phyloP scores from a whole-genome alignment of 2,888 invertebrate genomes.

The Pyrgus malvae region DNA sequence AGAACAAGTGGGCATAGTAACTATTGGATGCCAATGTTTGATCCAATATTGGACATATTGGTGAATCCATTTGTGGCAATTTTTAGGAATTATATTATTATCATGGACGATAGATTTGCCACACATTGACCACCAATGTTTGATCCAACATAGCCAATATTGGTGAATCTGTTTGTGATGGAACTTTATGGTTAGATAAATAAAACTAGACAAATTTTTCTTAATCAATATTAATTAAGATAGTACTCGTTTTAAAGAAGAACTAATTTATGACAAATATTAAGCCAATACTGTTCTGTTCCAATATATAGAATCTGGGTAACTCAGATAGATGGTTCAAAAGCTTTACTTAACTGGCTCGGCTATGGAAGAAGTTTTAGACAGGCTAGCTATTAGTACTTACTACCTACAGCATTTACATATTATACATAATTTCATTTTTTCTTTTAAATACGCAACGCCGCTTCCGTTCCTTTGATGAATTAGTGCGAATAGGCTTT shows the following conservation, averaged over 20 bases:
- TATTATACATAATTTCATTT: slow-evolving; percentile 39
- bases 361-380: slow-evolving; percentile 41
- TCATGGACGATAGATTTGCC: too few species aligned
- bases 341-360: slow-evolving; percentile 48
- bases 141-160: not conserved
- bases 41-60: not conserved
- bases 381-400: slow-evolving; percentile 43
- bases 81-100: too few species aligned
- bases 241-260: too few species aligned
- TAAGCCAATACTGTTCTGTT: not conserved
- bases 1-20: not conserved
- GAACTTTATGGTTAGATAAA: too few species aligned
- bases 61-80: too few species aligned
- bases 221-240: too few species aligned
- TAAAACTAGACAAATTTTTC: too few species aligned
- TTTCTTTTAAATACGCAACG: slow-evolving; percentile 35
- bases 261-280: too few species aligned
- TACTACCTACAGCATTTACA: slow-evolving; percentile 48
- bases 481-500: slow-evolving; percentile 45
- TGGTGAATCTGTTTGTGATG: not conserved
- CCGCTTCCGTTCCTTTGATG: slow-evolving; percentile 41
- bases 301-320: slow-evolving; percentile 7
- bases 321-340: slow-evolving; percentile 36
- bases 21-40: not conserved
- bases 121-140: not conserved